These are phyloP conservation scores for Dicrurus megarhynchus DNA, from an alignment of 2,113 vertebrate genomes.

Conservation along the genomic window DNA sequence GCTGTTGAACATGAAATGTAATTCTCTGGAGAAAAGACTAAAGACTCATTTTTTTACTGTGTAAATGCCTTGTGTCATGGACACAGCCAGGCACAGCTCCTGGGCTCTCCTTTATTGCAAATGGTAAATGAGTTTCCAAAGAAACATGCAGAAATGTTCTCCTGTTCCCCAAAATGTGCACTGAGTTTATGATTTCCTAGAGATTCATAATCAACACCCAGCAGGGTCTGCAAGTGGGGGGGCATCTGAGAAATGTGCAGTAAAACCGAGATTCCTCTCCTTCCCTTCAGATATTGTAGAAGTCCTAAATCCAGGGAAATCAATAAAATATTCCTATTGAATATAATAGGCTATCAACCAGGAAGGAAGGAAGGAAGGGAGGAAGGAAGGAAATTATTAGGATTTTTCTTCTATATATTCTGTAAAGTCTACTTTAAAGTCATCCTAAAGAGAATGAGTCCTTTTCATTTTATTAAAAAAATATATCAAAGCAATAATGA, in stretches of 20 bases:
- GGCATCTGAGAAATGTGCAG: neutral
- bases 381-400: neutral
- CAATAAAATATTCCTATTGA: neutral
- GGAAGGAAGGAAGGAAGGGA: neutral
- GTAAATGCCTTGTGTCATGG: neutral
- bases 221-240: neutral
- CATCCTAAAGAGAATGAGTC: neutral
- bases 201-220: neutral
- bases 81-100: neutral
- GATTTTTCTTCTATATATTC: neutral
- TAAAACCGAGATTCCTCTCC: neutral
- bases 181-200: neutral
- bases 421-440: neutral
- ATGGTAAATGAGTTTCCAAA: neutral
- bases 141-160: neutral
- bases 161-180: neutral
- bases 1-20: neutral
- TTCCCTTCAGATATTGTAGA: neutral
- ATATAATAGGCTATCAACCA: neutral
- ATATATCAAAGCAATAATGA: neutral
- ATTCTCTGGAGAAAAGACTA: neutral
- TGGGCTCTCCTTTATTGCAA: neutral
- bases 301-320: neutral
- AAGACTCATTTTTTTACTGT: neutral
- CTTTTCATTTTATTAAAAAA: constrained; percentile 2